phyloP scores from a whole-genome alignment of 2,113 vertebrate species.

The Clarias batrachus region DNA sequence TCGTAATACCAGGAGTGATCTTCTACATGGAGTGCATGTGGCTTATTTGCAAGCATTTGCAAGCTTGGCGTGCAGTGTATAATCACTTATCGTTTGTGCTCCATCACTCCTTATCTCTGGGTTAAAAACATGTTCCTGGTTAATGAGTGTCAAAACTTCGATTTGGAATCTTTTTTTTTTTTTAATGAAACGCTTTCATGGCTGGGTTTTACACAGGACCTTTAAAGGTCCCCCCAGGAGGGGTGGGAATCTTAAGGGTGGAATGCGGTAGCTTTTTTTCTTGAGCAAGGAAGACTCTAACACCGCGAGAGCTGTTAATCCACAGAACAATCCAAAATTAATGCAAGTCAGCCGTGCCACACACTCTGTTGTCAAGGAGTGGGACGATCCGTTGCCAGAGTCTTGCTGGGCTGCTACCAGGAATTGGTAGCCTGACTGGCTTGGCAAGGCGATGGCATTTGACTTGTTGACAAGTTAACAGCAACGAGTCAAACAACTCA shows the following conservation, averaged over 20 bases:
- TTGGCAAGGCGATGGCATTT: background rate
- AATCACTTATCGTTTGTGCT: background rate
- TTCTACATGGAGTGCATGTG: background rate
- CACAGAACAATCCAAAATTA: background rate
- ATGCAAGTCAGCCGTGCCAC: background rate
- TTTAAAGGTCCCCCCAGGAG: background rate
- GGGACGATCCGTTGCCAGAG: background rate
- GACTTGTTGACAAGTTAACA: background rate
- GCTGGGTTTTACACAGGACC: background rate
- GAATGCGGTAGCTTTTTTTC: background rate
- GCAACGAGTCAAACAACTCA: background rate
- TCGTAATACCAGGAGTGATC: too few relatives aligned
- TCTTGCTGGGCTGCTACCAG: background rate
- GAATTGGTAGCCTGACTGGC: background rate
- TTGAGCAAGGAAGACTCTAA: background rate
- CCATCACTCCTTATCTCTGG: background rate
- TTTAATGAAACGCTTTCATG: background rate
- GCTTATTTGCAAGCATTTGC: background rate
- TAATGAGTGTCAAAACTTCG: background rate
- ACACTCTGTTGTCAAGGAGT: background rate
- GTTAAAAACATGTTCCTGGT: background rate
- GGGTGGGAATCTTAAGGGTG: too few relatives aligned
- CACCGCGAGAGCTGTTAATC: too few relatives aligned
- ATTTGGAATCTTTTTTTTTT: background rate
- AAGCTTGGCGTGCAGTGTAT: background rate